phyloP scores from a whole-genome alignment of 2,797 vertebrate species.

The Acipenser ruthenus region DNA sequence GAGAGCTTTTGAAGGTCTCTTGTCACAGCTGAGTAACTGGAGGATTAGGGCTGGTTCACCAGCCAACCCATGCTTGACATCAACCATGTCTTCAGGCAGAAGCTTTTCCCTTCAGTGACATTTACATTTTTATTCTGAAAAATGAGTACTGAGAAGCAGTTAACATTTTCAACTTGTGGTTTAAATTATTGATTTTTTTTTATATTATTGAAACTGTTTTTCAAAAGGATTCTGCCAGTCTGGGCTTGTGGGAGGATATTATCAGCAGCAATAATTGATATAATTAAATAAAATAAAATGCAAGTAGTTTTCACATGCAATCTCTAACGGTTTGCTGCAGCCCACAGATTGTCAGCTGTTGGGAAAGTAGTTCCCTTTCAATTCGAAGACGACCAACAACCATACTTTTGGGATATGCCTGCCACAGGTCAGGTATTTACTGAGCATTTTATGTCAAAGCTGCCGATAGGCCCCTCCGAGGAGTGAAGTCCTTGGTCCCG shows the following conservation, averaged over 20 bases:
- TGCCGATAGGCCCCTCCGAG: too few species aligned
- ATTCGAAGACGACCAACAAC: too few species aligned
- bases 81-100: constrained; percentile 45
- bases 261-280: constrained; percentile 59
- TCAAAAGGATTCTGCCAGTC: constrained; percentile 61
- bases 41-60: constrained; percentile 33
- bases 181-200: constrained; percentile 69
- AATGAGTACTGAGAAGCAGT: constrained; percentile 53
- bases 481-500: background rate
- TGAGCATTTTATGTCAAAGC: too few species aligned
- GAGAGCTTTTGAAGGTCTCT: constrained; percentile 18
- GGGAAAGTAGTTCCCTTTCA: too few species aligned
- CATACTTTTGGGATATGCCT: too few species aligned
- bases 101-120: constrained; percentile 49
- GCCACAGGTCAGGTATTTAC: too few species aligned
- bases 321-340: background rate
- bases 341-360: constrained; percentile 1
- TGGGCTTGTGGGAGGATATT: constrained; percentile 47
- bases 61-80: constrained; percentile 39
- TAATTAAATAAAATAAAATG: background rate
- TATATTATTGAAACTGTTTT: constrained; percentile 66
- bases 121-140: constrained; percentile 66
- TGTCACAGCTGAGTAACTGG: constrained; percentile 40
- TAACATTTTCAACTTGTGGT: constrained; percentile 64
- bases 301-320: background rate